Evolutionary conservation across 1,140 invertebrate species (phyloP).

Genomic region (Atta texana): DNA sequence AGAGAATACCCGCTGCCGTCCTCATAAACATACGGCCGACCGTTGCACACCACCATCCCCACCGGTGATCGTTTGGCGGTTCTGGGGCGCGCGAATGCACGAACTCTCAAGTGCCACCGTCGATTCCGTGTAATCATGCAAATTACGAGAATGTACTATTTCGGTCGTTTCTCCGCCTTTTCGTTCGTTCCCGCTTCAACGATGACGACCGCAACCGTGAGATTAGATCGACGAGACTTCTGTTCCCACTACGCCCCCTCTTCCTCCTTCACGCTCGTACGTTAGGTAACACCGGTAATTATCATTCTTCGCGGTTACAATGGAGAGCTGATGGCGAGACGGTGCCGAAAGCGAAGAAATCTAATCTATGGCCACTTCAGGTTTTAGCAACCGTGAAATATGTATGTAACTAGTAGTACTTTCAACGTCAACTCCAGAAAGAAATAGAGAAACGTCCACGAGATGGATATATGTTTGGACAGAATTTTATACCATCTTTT

Average conservation of each 20-base stretch:
- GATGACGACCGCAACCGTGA: constrained; percentile 35
- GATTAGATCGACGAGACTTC: constrained; percentile 17
- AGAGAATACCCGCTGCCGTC: constrained; percentile 10
- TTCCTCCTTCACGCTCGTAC: not conserved
- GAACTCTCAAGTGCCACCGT: constrained; percentile 34
- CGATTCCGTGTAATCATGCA: constrained; percentile 46
- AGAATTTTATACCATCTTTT: not conserved
- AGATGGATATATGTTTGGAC: not conserved
- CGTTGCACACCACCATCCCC: not conserved
- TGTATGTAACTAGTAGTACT: constrained; percentile 32
- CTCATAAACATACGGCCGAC: constrained; percentile 31
- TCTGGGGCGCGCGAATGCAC: constrained; percentile 37
- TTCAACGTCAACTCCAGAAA: constrained; percentile 3
- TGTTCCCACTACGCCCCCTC: not conserved
- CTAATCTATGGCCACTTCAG: constrained; percentile 43
- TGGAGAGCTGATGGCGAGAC: constrained; percentile 6
- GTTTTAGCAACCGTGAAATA: constrained; percentile 42
- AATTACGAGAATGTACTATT: constrained; percentile 45
- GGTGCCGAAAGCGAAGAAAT: constrained; percentile 40
- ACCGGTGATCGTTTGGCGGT: constrained; percentile 19
- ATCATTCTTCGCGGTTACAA: constrained; percentile 36
- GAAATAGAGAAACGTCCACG: constrained; percentile 6
- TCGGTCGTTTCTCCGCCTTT: constrained; percentile 23
- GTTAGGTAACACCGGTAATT: constrained; percentile 54
- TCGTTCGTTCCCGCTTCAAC: constrained; percentile 28